Conservation (phyloP, 2,888 invertebrate genomes). For the Drosophila lacicola region DNA sequence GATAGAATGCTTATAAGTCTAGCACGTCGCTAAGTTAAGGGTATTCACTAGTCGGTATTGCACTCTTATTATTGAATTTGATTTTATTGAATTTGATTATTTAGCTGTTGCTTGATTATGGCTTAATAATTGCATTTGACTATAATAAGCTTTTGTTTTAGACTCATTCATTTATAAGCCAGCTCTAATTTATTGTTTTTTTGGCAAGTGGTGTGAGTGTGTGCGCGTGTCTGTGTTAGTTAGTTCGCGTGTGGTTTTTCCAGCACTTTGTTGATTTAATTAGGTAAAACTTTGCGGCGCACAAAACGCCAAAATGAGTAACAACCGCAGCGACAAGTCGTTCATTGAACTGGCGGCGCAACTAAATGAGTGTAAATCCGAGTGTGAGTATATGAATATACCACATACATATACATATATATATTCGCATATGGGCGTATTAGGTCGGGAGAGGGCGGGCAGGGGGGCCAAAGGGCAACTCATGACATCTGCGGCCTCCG, state of each 20-base stretch:
- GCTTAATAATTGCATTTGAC: slow-evolving; percentile 60
- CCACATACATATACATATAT: background rate
- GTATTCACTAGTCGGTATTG: background rate
- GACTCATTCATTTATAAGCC: slow-evolving; percentile 1
- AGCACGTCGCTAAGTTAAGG: too few species aligned
- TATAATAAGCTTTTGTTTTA: slow-evolving; percentile 39
- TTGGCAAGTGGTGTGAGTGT: slow-evolving; percentile 3
- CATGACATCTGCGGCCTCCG: slow-evolving; percentile 25
- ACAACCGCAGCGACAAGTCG: slow-evolving; percentile 51
- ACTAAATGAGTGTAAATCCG: slow-evolving; percentile 36
- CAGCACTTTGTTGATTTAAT: slow-evolving; percentile 70
- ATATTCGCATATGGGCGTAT: background rate
- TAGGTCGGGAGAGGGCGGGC: background rate
- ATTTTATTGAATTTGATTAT: slow-evolving; percentile 39
- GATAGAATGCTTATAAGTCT: too few species aligned
- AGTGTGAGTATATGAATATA: slow-evolving; percentile 2
- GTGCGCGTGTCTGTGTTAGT: background rate
- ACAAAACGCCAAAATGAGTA: slow-evolving; percentile 68
- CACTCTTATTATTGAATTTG: background rate
- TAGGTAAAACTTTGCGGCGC: slow-evolving; percentile 68
- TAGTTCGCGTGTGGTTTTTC: slow-evolving; percentile 37
- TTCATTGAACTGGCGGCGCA: slow-evolving; percentile 63
- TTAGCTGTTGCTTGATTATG: slow-evolving; percentile 15
- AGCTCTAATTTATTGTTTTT: background rate
- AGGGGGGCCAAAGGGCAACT: slow-evolving; percentile 12